A percentile compares a stretch with the other conserved stretches of the same genome.
These are phyloP conservation scores for Diadophis punctatus DNA, from an alignment of 2,113 vertebrate species.

Conservation along the genomic window DNA sequence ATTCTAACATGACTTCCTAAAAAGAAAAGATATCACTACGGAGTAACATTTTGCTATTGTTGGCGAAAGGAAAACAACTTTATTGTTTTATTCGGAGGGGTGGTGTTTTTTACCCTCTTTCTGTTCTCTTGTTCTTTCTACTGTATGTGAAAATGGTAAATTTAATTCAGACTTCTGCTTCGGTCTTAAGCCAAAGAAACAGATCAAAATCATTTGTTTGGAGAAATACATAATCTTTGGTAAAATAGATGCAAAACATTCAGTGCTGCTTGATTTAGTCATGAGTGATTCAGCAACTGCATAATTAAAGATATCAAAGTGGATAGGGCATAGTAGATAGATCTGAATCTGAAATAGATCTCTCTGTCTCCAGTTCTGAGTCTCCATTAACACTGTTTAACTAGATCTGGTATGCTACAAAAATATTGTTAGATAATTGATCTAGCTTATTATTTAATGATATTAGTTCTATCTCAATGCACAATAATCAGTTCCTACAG, in stretches of 20 bases:
- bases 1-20: background rate
- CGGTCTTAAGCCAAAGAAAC: background rate
- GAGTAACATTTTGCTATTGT: slow-evolving; percentile 9
- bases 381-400: background rate
- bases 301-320: background rate
- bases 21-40: background rate
- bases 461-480: background rate
- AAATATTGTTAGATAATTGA: background rate
- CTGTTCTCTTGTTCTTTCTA: background rate
- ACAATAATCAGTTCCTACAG: background rate
- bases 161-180: background rate
- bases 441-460: background rate
- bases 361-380: background rate
- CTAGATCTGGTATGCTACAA: background rate
- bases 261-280: background rate
- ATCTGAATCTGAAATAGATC: background rate
- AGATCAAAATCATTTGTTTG: background rate
- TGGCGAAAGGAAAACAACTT: background rate
- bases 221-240: background rate
- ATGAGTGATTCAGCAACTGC: background rate
- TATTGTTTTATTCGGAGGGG: background rate
- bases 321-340: background rate
- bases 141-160: background rate
- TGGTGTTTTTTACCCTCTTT: background rate
- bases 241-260: background rate